Evolutionary conservation across 2,888 invertebrate genomes (phyloP), one percentile per base, ranked within the genome.

Genomic region (Meiosimyza decipiens): DNA sequence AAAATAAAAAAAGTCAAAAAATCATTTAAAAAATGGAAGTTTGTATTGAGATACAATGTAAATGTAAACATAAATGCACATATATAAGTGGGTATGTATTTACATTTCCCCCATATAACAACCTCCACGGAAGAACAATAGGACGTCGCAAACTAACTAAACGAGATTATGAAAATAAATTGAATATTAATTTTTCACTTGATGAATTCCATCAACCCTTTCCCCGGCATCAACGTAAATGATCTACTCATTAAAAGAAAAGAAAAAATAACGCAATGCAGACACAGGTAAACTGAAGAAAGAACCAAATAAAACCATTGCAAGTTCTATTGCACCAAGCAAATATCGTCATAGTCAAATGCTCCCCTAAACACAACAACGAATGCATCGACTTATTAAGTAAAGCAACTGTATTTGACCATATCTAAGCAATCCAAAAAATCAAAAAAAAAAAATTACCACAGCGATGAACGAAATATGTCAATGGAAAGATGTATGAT

Each of bases 81-180:
- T 40, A 40, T 40, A 9, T 40, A 40, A 9, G 40, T 40, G 1
- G 6, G 40, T 40, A 6, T 2, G 2, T 40, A 7, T 28, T 28
- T 28, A 9, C 6, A 40, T 40, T 40, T 40, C 40, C 40, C 9
- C 40, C 40, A 40, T 40, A 40, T 40, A 9, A 40, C 40, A 13
- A 60, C 40, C 28, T 11, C 11, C 60, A 60, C 40, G 22, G 7
- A 54, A 16, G n/a, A 54, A n/a, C n/a, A 16, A 54, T n/a, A 54
- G 12, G n/a, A 60, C 60, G 28, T 22, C 40, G 28, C 22, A 12
- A 60, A 33, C 3, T 15, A 60, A 33, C 3, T 15, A 13, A 28
- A 60, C 60, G 40, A 52, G 66, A 66, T 55, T 66, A 65, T 65
- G 52, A 71, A 59, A 59, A 66, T 57, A 59, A 65, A 71, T 71